These are phyloP conservation scores for Tragulus kanchil DNA, from an alignment of 2,113 vertebrate genomes.

Conservation along the genomic window DNA sequence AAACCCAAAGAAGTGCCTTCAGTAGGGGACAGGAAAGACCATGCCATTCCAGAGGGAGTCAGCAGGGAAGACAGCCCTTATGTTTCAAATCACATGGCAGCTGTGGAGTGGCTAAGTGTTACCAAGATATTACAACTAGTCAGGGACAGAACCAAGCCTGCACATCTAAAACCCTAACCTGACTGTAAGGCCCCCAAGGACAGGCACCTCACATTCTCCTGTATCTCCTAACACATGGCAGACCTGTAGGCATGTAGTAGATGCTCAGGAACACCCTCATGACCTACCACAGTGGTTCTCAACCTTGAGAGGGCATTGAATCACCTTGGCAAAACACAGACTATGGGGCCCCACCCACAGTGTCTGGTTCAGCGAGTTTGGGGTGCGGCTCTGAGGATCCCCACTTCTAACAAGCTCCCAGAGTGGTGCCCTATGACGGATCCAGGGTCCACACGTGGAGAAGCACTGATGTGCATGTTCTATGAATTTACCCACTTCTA, in stretches of 20 bases:
- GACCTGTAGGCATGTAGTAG: neutral
- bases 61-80: neutral
- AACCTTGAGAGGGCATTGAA: neutral
- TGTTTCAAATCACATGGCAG: neutral
- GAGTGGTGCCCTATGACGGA: neutral
- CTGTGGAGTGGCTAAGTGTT: neutral
- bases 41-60: neutral
- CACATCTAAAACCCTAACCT: neutral
- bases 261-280: neutral
- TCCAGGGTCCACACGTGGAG: neutral
- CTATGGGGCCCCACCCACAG: neutral
- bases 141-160: neutral
- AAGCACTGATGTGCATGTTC: neutral
- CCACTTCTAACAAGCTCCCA: neutral
- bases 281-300: neutral
- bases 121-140: neutral
- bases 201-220: neutral
- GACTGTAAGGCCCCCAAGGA: neutral
- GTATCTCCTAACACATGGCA: neutral
- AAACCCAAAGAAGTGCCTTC: neutral
- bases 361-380: neutral
- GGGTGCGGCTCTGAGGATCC: neutral
- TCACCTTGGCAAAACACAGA: neutral
- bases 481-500: conserved; percentile 50
- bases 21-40: neutral